Evolutionary conservation across 2,113 vertebrate species (phyloP).

Genomic region (Elephantulus edwardii): DNA sequence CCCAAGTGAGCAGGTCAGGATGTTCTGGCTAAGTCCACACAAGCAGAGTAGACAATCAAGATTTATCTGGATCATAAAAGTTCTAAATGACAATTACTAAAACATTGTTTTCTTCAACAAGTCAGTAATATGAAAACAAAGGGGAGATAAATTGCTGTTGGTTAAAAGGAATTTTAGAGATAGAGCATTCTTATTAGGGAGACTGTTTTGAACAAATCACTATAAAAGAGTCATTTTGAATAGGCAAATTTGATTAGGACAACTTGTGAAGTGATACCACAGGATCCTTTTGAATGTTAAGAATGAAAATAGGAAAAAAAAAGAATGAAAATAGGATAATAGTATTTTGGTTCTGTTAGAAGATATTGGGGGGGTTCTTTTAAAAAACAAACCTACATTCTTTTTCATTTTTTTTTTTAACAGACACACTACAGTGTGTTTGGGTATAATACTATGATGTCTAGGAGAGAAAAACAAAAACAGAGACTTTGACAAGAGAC

Average conservation of each 20-base stretch:
- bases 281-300: constrained; percentile 47
- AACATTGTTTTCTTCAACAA: constrained; percentile 59
- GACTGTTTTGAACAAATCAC: constrained; percentile 52
- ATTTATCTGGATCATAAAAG: constrained; percentile 30
- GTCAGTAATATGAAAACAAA: constrained; percentile 51
- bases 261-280: constrained; percentile 23
- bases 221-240: constrained; percentile 56
- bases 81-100: constrained; percentile 51
- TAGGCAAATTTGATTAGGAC: constrained; percentile 52
- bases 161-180: constrained; percentile 19
- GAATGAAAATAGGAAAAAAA: background rate
- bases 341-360: constrained; percentile 50
- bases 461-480: background rate
- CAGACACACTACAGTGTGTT: background rate
- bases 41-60: background rate
- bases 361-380: too few relatives aligned
- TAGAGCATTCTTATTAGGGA: constrained; percentile 3
- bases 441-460: background rate
- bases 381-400: background rate
- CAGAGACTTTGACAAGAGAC: background rate
- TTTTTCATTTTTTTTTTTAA: constrained; percentile 16
- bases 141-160: background rate
- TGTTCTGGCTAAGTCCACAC: background rate
- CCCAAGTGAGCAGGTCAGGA: background rate
- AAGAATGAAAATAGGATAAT: constrained; percentile 18